phyloP scores from a whole-genome alignment of 2,888 invertebrate species.

The Elaeidobius kamerunicus region DNA sequence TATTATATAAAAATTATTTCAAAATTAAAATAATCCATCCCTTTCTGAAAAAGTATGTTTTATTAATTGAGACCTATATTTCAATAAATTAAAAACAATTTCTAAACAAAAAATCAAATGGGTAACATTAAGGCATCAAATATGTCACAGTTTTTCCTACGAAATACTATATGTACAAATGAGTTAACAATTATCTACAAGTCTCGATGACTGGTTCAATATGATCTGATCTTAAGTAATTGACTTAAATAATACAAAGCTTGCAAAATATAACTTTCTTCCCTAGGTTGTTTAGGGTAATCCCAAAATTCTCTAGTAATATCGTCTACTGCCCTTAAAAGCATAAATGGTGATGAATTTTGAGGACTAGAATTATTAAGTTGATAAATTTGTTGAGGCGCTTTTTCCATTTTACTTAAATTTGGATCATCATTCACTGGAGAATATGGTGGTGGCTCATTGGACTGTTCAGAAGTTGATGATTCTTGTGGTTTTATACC shows the following conservation, averaged over 20 bases:
- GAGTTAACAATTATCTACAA: too few species aligned
- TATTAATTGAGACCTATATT: too few species aligned
- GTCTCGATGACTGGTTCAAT: too few species aligned
- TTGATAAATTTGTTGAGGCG: slow-evolving; percentile 22
- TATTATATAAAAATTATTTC: too few species aligned
- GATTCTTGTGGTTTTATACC: slow-evolving; percentile 21
- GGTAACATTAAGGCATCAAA: too few species aligned
- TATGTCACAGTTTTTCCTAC: too few species aligned
- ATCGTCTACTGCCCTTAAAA: slow-evolving; percentile 40
- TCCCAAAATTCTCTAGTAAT: slow-evolving; percentile 42
- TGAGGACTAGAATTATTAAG: slow-evolving; percentile 3
- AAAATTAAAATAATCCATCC: too few species aligned
- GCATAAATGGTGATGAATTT: slow-evolving; percentile 27
- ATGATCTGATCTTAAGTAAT: slow-evolving; percentile 31
- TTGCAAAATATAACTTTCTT: slow-evolving; percentile 39
- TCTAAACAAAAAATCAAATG: too few species aligned
- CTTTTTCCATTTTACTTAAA: slow-evolving; percentile 7
- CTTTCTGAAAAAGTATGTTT: too few species aligned
- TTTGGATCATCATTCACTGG: slow-evolving; percentile 29
- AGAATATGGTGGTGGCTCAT: slow-evolving; percentile 29
- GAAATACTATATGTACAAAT: too few species aligned
- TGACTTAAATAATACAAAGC: slow-evolving; percentile 43
- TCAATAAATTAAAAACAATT: too few species aligned
- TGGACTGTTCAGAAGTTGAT: not conserved
- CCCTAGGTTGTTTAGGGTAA: slow-evolving; percentile 31